Evolutionary conservation across 2,797 vertebrate genomes (phyloP), one percentile per base, ranked within the genome.

Genomic region (Knipowitschia caucasica): DNA sequence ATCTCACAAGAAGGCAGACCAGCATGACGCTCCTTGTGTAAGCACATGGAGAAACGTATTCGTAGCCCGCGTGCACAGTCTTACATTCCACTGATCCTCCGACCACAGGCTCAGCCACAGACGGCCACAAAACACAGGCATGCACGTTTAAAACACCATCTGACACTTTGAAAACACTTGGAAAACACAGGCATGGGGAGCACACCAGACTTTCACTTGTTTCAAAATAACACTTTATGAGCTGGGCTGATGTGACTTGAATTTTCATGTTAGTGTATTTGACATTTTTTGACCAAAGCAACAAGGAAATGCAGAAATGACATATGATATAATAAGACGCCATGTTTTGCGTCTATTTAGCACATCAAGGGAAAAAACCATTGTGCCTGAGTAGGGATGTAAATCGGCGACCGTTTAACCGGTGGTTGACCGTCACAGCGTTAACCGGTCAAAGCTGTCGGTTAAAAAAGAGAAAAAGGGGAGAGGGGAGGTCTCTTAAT

Each of bases 171-270:
- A 2, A 23, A 66, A 57, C 55, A 40, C 50, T 55, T 46, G 39
- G 45, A 56, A 23, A 66, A 57, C 55, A 40, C 50, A 57, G 43
- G 39, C 42, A 56, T 29, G 50, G 61, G 40, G 31, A 23, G 65
- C 65, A 69, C 72, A 53, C 60, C 66, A 74, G 10, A 58, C 36
- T 59, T 50, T 64, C 17, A 24, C 4, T 5, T 62, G 69, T 46
- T 68, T 56, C 67, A 67, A 76, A 81, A 72, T 62, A 71, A 73
- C 56, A 59, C 42, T 81, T 78, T 68, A 67, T 20, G 35, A 51
- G 61, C 40, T 53, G 36, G 73, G 72, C 78, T 79, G 12, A 71
- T 11, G 73, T 11, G 64, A 53, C 63, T 59, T 7, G 38, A n/a
- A 10, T 43, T 46, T 67, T 1, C 10, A 20, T 23, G 0, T n/a